These are phyloP conservation scores for Drosophila borealis DNA, from an alignment of 2,888 invertebrate species.

Conservation along the genomic window DNA sequence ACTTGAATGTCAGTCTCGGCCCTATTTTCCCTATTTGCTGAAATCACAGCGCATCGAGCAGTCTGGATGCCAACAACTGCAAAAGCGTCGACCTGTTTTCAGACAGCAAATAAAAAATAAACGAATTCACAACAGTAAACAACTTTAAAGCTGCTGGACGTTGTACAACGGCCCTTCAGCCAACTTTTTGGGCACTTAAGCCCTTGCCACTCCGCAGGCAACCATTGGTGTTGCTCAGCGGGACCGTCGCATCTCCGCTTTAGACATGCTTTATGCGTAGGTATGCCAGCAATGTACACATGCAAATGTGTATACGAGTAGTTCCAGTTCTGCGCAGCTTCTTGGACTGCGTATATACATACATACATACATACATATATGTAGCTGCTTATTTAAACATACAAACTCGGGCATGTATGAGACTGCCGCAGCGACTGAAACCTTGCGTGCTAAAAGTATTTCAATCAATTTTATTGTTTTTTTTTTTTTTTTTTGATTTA, in stretches of 20 bases:
- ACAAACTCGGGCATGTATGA: constrained; percentile 1
- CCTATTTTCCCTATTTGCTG: not conserved
- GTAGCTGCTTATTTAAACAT: not conserved
- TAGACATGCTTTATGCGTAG: constrained; percentile 79
- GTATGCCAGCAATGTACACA: constrained; percentile 83
- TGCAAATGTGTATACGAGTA: constrained; percentile 74
- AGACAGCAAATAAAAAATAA: constrained; percentile 40
- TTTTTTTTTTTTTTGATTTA: constrained; percentile 62
- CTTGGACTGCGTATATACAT: constrained; percentile 14
- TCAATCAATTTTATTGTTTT: constrained; percentile 74
- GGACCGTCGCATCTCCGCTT: not conserved
- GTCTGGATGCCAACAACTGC: constrained; percentile 20
- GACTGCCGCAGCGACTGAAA: constrained; percentile 25
- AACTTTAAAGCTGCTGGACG: constrained; percentile 32
- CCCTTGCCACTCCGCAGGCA: constrained; percentile 12
- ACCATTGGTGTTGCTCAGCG: constrained; percentile 28
- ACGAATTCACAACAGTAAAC: constrained; percentile 51
- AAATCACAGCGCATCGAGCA: constrained; percentile 16
- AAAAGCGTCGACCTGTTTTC: constrained; percentile 46
- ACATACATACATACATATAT: too few relatives aligned
- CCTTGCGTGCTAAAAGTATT: constrained; percentile 74
- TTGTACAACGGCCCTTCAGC: constrained; percentile 35
- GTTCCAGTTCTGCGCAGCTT: constrained; percentile 63
- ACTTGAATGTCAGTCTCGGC: not conserved
- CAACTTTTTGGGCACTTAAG: constrained; percentile 36